phyloP scores from a whole-genome alignment of 2,888 invertebrate species.

The Machimus atricapillus region DNA sequence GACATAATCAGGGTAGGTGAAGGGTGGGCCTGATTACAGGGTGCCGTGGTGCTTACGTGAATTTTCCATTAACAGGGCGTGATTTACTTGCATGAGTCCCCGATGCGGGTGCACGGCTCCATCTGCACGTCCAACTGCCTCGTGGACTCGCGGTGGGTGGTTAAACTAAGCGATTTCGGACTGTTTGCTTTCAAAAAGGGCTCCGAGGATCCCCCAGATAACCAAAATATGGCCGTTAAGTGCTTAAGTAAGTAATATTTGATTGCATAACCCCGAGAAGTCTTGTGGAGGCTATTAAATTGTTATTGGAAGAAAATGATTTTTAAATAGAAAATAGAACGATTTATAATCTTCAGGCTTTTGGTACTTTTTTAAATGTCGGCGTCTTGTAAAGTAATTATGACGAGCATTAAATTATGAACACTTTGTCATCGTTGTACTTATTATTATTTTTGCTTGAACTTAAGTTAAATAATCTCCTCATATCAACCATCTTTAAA shows the following conservation, averaged over 20 bases:
- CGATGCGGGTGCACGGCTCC: constrained; percentile 85
- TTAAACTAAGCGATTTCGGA: constrained; percentile 92
- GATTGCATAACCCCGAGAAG: not conserved
- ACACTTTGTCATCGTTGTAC: too few species aligned
- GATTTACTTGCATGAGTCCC: constrained; percentile 89
- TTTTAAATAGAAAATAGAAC: not conserved
- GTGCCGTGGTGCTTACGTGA: not conserved
- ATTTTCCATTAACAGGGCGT: constrained; percentile 71
- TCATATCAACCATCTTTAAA: not conserved
- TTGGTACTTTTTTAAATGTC: not conserved
- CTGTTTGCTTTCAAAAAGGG: constrained; percentile 84
- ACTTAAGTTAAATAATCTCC: not conserved
- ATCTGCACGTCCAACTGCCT: constrained; percentile 90
- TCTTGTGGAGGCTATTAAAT: not conserved
- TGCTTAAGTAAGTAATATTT: constrained; percentile 70
- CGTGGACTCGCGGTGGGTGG: constrained; percentile 94
- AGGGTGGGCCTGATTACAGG: not conserved
- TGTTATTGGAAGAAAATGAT: not conserved
- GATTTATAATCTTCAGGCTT: not conserved
- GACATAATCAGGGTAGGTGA: constrained; percentile 89
- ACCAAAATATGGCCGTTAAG: constrained; percentile 67
- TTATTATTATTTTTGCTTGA: too few species aligned
- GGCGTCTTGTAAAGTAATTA: too few species aligned
- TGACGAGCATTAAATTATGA: too few species aligned
- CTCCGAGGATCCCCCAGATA: constrained; percentile 71